Conservation (phyloP, 2,113 vertebrate genomes). For the Lepidiolamprologus cunningtoni region DNA sequence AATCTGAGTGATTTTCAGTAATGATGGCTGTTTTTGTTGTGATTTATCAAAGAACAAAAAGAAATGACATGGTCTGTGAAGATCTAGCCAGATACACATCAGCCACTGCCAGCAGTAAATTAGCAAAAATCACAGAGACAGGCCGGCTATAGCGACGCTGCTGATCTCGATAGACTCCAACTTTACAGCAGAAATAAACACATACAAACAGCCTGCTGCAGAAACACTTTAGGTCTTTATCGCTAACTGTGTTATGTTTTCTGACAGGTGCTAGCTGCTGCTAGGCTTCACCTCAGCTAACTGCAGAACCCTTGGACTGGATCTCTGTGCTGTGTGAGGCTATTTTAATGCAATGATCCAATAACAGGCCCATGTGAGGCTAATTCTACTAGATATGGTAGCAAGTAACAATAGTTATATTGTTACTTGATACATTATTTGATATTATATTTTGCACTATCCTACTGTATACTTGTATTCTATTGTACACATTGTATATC, state of each 20-base stretch:
- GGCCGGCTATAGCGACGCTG: background rate
- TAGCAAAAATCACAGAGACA: accelerated
- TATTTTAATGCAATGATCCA: background rate
- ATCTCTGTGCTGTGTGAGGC: background rate
- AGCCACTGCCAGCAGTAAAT: no score
- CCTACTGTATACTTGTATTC: background rate
- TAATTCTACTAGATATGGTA: background rate
- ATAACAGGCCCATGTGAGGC: background rate
- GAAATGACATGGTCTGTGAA: background rate
- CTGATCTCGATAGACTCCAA: background rate
- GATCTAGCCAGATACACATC: background rate
- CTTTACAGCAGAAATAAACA: background rate
- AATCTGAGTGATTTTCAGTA: background rate
- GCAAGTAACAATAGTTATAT: background rate
- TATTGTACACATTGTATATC: accelerated
- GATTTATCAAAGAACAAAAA: background rate
- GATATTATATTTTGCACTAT: background rate
- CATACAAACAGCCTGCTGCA: background rate
- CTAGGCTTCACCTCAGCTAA: background rate
- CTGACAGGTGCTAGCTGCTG: background rate
- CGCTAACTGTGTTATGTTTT: accelerated
- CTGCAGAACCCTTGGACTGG: background rate
- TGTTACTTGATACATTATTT: background rate
- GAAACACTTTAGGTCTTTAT: background rate
- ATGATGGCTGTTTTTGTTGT: background rate